A percentile compares a stretch with the other conserved stretches of the same genome.
Conservation (phyloP, 2,888 invertebrate species). For the Temnothorax ravouxi region DNA sequence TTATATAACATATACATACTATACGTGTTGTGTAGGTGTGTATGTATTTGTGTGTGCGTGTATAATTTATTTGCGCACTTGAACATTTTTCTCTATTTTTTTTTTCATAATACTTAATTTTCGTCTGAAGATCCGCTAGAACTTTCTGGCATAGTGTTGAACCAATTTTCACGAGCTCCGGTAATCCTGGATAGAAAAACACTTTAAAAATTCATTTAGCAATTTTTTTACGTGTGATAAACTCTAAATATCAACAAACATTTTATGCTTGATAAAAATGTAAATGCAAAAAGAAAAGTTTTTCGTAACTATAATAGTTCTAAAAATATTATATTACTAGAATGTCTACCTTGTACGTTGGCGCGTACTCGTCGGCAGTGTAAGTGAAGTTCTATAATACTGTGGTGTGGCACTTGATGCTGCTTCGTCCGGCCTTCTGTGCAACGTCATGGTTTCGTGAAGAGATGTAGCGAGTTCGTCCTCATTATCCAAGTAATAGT, state of each 20-base stretch:
- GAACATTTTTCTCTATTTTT: conserved; percentile 38
- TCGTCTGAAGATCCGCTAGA: conserved; percentile 87
- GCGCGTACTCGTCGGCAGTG: conserved; percentile 89
- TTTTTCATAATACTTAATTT: conserved; percentile 78
- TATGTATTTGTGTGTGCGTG: conserved; percentile 23
- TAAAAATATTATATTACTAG: conserved; percentile 9
- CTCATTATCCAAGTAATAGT: conserved; percentile 89
- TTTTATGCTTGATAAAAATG: background rate
- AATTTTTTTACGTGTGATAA: background rate
- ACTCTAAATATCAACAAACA: background rate
- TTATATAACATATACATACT: conserved; percentile 24
- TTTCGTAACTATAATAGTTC: background rate
- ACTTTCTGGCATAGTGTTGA: conserved; percentile 87
- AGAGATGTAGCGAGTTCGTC: conserved; percentile 88
- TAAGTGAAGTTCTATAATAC: conserved; percentile 89
- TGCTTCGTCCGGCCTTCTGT: conserved; percentile 88
- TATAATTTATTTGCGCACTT: conserved; percentile 44
- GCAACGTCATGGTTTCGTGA: conserved; percentile 91
- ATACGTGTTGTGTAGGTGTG: conserved; percentile 23
- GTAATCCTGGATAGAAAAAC: conserved; percentile 81
- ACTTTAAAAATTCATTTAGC: background rate
- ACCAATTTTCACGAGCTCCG: conserved; percentile 87
- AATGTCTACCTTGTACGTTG: conserved; percentile 86
- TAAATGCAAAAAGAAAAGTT: background rate
- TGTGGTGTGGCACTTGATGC: conserved; percentile 86